phyloP scores from a whole-genome alignment of 1,140 invertebrate genomes.

The Pinna nobilis region DNA sequence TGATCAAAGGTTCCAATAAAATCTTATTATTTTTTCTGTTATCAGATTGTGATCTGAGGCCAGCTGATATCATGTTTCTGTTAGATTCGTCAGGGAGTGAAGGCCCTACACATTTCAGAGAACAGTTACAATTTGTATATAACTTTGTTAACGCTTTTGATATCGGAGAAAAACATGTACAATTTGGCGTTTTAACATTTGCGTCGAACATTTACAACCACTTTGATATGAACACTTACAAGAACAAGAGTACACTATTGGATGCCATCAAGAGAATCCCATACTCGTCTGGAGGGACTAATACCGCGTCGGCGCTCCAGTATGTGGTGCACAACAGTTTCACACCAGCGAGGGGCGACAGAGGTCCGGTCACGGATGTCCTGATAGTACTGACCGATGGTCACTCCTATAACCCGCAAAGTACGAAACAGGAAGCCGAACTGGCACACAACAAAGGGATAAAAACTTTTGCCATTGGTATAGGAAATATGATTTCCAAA shows the following conservation, averaged over 20 bases:
- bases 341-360: background rate
- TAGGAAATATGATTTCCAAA: slow-evolving; percentile 1
- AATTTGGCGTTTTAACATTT: slow-evolving; percentile 23
- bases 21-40: background rate
- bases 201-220: background rate
- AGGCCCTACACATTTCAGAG: slow-evolving; percentile 27
- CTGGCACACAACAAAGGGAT: background rate
- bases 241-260: slow-evolving; percentile 2
- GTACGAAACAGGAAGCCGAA: slow-evolving; percentile 2
- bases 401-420: background rate
- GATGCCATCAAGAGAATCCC: slow-evolving; percentile 11
- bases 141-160: slow-evolving; percentile 31
- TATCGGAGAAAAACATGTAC: slow-evolving; percentile 2
- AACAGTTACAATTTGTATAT: slow-evolving; percentile 36
- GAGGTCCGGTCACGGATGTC: slow-evolving; percentile 5
- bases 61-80: slow-evolving; percentile 45
- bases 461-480: slow-evolving; percentile 22
- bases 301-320: background rate
- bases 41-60: slow-evolving; percentile 31
- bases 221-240: background rate
- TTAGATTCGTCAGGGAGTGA: slow-evolving; percentile 44
- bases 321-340: slow-evolving; percentile 8
- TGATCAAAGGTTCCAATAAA: too few species aligned
- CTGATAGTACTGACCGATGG: slow-evolving; percentile 43
- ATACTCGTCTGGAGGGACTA: slow-evolving; percentile 14